Evolutionary conservation across 2,888 invertebrate genomes (phyloP), one percentile per base, ranked within the genome.

Genomic region (Agrochola litura): DNA sequence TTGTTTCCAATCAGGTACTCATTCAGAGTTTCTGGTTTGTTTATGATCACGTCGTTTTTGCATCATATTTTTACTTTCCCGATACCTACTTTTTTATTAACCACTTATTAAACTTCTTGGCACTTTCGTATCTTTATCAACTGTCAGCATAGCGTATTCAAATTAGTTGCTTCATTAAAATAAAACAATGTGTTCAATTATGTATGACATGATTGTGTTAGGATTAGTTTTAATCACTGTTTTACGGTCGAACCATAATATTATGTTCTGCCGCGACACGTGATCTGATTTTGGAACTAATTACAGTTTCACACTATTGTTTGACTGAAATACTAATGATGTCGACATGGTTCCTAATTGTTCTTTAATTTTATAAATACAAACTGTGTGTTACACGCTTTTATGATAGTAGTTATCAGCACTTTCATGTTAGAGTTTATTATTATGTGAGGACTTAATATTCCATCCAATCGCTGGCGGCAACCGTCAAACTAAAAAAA

Each of bases 251-350:
- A 22, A 83, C 19, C 56, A 43, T 61, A 60, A 66, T 46, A n/a
- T 73, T 52, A 30, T 67, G 46, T 56, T 46, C 8, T 66, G 22
- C 37, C 5, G 0, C 63, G 46, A 64, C 65, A 76, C 63, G 67
- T 73, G 85, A 37, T 63, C 30, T 41, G 56, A 68, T 80, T 75
- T 80, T 73, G 80, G 60, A 88, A 85, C 85, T 73, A 83, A 87
- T 85, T 80, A 73, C 12, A 56, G 76, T 79, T 85, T 82, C 65
- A 84, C 71, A 81, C 65, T 71, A 81, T 87, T 83, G 83, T 83
- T 88, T 54, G 16, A 79, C 76, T 76, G n/a, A 58, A 68, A 70
- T 72, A 72, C 71, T 75, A 79, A 81, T 80, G 58, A 78, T 25
- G 63, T 66, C 46, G 49, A 70, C n/a, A 56, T 71, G 66, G 61